A percentile compares a stretch with the other conserved stretches of the same genome.
Evolutionary conservation across 2,113 vertebrate genomes (phyloP).

Genomic region (Protobothrops flavoviridis): DNA sequence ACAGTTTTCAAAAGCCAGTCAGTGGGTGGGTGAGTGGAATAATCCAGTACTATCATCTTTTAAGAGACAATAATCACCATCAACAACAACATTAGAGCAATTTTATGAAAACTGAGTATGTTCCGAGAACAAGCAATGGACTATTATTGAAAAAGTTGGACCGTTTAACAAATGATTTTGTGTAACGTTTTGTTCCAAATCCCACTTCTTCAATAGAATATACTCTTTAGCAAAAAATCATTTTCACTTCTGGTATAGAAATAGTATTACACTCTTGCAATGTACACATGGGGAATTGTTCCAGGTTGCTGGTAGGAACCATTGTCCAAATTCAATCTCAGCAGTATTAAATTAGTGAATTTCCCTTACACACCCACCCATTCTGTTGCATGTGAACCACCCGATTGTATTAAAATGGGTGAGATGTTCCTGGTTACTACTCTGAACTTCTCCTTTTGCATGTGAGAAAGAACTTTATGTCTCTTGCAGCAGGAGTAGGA

Average conservation of each 20-base stretch:
- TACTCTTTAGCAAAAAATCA: not conserved
- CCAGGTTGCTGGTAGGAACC: not conserved
- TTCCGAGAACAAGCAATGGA: not conserved
- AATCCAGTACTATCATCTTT: not conserved
- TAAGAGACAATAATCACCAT: not conserved
- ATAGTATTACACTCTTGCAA: not conserved
- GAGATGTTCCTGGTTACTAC: not conserved
- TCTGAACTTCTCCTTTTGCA: not conserved
- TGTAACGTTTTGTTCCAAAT: not conserved
- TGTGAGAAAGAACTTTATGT: not conserved
- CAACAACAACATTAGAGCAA: not conserved
- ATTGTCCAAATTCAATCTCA: not conserved
- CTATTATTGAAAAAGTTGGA: not conserved
- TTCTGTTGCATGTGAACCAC: not conserved
- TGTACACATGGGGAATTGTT: not conserved
- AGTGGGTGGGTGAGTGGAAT: not conserved
- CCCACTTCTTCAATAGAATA: not conserved
- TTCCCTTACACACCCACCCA: not conserved
- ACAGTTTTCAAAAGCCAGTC: not conserved
- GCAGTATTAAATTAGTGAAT: not conserved
- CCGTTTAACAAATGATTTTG: not conserved
- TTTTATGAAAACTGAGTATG: not conserved
- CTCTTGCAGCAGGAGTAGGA: not conserved
- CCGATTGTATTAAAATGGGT: not conserved
- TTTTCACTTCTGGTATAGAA: not conserved